Evolutionary conservation across 2,113 vertebrate species (phyloP), one percentile per base, ranked within the genome.

Genomic region (Solea solea): DNA sequence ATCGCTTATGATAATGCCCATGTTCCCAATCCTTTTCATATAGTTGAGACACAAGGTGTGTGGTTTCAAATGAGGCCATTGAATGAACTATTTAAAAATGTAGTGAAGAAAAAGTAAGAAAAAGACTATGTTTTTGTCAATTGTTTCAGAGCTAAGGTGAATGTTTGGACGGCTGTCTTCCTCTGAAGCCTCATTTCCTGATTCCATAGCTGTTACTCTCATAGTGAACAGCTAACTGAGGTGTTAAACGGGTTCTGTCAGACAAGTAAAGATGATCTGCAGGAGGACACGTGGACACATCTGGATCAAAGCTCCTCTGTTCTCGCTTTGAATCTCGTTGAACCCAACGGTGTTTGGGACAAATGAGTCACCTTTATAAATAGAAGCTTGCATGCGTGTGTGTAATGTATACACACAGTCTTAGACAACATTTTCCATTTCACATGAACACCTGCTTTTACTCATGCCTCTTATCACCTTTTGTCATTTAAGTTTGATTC

Each of bases 321-420:
- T 48, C 34, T 34, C 34, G 34, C 14, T 13, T 53, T 21, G 25
- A 16, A 27, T 53, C 21, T 21, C 21, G 34, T 34, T 34, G 3
- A 15, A 39, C 15, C 46, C 12, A 72, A 64, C 8, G 21, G 13
- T 11, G 11, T 11, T 13, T 10, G 34, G 45, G 42, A 64, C 50
- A 39, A n/a, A 59, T 61, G 44, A 69, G 60, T 80, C 60, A 74
- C 51, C 11, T 11, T 42, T 34, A 25, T 52, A 68, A 56, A 63
- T 34, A 45, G 44, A 76, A 62, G 46, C 39, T 9, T 51, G 61
- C 58, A 16, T 10, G 28, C 41, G 16, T 28, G 28, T 54, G 42
- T 48, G 27, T 48, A 6, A 15, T 10, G 12, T 14, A 49, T 42
- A 42, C 9, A 9, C 41, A 34, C 34, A 42, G 42, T 44, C 8